phyloP scores from a whole-genome alignment of 2,888 invertebrate genomes.

The Hybos culiciformis region DNA sequence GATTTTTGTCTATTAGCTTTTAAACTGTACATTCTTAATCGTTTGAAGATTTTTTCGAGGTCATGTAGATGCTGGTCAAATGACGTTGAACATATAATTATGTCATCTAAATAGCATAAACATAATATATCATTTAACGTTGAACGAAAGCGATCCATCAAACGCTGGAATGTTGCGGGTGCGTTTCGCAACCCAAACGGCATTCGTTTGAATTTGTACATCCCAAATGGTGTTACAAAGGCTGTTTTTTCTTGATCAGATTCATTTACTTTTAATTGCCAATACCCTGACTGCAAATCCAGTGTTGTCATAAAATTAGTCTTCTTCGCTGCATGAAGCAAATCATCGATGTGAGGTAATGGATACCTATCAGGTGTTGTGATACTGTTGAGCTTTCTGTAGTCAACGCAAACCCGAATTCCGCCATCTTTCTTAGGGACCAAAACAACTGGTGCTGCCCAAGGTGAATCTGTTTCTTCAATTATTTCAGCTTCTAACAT shows the following conservation, averaged over 20 bases:
- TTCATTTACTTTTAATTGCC: not conserved
- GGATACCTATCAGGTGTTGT: constrained; percentile 7
- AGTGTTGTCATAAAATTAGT: constrained; percentile 15
- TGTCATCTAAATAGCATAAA: not conserved
- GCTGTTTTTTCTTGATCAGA: not conserved
- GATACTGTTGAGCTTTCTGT: constrained; percentile 6
- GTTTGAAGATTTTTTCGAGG: constrained; percentile 12
- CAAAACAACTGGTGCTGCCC: constrained; percentile 9
- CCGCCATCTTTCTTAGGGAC: constrained; percentile 18
- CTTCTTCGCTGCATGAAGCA: not conserved
- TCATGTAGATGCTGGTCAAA: not conserved
- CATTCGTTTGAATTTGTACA: constrained; percentile 1
- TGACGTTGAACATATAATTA: not conserved
- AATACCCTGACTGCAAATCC: constrained; percentile 3
- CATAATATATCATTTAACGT: not conserved
- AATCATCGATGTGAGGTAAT: not conserved
- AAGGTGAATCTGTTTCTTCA: constrained; percentile 6
- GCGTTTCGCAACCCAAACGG: not conserved
- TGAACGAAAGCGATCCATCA: not conserved
- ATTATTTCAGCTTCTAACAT: constrained; percentile 13
- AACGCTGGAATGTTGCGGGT: not conserved
- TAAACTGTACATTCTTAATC: constrained; percentile 10
- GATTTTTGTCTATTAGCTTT: constrained; percentile 7
- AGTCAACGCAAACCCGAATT: constrained; percentile 11
- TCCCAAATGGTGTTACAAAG: not conserved